A percentile compares a stretch with the other conserved stretches of the same genome.
Conservation (phyloP, 2,113 vertebrate genomes). For the Lethenteron camtschaticum region DNA sequence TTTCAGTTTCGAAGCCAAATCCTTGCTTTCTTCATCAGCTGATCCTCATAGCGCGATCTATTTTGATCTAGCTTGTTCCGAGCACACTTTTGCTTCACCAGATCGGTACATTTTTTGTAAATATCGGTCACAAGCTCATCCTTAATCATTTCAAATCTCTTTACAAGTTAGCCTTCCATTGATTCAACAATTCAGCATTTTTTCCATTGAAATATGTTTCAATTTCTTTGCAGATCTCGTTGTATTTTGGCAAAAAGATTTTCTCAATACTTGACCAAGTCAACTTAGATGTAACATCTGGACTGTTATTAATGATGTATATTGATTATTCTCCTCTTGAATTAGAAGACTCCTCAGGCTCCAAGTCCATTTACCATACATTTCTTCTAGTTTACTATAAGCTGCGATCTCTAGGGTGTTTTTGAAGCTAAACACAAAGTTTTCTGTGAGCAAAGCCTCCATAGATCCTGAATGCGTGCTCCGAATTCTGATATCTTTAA, state of each 20-base stretch:
- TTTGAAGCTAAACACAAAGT: conserved; percentile 26
- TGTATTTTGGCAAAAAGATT: too few species aligned
- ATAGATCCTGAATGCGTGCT: too few species aligned
- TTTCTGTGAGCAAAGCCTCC: too few species aligned
- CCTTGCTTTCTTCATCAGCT: conserved; percentile 16
- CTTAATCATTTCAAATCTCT: conserved; percentile 1
- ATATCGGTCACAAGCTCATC: conserved; percentile 16
- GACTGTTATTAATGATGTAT: conserved; percentile 14
- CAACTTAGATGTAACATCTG: conserved; percentile 5
- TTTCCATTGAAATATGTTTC: conserved; percentile 19
- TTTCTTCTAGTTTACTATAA: conserved; percentile 17
- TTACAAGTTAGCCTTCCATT: conserved; percentile 17
- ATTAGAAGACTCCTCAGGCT: conserved; percentile 18
- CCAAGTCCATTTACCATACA: conserved; percentile 19
- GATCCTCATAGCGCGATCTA: conserved; percentile 10
- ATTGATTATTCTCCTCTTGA: conserved; percentile 17
- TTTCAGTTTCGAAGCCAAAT: conserved; percentile 14
- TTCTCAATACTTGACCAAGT: background rate
- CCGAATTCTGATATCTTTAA: too few species aligned
- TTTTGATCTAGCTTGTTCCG: conserved; percentile 11
- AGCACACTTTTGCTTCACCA: conserved; percentile 12
- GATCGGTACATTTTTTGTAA: conserved; percentile 12
- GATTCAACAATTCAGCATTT: conserved; percentile 16
- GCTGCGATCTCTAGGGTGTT: conserved; percentile 21
- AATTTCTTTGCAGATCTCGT: too few species aligned